Evolutionary conservation across 2,888 invertebrate genomes (phyloP), one percentile per base, ranked within the genome.

Genomic region (Scotopteryx bipunctaria): DNA sequence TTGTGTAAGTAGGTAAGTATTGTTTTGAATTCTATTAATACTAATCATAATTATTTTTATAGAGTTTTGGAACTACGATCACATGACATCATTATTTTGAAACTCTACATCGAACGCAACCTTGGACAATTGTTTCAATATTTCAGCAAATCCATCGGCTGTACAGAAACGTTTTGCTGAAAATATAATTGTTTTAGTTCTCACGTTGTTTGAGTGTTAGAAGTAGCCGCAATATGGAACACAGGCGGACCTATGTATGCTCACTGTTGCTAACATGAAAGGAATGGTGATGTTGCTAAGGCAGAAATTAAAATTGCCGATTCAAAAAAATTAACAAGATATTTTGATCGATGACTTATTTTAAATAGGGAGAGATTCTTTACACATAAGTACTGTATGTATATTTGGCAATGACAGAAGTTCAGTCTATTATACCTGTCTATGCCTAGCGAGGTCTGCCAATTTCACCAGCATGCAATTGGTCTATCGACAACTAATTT

Each of bases 101-200:
- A 17, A 29, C 50, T 19, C 50, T 8, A 32, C 14, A 13, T 21
- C 36, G 19, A 32, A 36, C 29, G 17, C n/a, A 46, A 36, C 52
- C 52, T 53, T 53, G 52, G 33, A 46, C 15, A 36, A 51, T 33
- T 52, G 36, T 52, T 46, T 25, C 21, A 40, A 19, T 38, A 44
- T 45, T 37, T 31, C 1, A 19, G 42, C 11, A 37, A 52, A 38
- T 41, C 46, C 50, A 55, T 45, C 35, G 48, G 55, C 37, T 54
- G 36, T 35, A 23, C 37, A 35, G 23, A 49, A 44, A 50, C 8
- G 14, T 8, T 21, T 47, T 42, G 54, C 47, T 55, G 55, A 55
- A 56, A 59, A 35, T 46, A 43, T 55, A 42, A 52, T 51, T 47
- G 23, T 35, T 35, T 29, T 41, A 45, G 44, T 35, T 45, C 33